Percentiles rank a stretch among this genome's conserved stretches.
phyloP scores from a whole-genome alignment of 2,113 vertebrate genomes.

The Ciconia stormi region DNA sequence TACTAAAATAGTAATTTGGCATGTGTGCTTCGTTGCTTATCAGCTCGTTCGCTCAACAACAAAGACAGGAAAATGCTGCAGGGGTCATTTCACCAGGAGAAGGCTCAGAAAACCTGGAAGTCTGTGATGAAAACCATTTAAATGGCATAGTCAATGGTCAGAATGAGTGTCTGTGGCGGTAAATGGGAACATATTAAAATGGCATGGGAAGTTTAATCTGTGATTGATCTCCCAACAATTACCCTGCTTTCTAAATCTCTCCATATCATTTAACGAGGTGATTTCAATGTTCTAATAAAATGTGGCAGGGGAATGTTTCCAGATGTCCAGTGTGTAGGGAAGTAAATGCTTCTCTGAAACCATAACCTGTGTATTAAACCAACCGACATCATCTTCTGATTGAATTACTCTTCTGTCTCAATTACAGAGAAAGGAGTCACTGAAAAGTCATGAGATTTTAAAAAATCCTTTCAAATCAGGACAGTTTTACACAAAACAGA shows the following conservation, averaged over 20 bases:
- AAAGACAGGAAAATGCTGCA: background rate
- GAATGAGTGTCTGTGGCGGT: conserved; percentile 1
- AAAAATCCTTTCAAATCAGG: background rate
- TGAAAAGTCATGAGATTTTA: background rate
- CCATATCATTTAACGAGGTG: conserved; percentile 45
- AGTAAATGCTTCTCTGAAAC: conserved; percentile 15
- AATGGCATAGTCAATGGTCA: background rate
- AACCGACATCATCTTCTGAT: background rate
- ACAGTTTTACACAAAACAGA: background rate
- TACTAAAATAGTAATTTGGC: background rate
- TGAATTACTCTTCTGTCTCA: conserved; percentile 3
- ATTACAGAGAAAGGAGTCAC: background rate
- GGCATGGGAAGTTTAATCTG: background rate
- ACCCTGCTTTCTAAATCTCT: conserved; percentile 17
- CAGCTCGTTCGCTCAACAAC: background rate
- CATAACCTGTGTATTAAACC: background rate
- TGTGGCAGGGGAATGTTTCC: conserved; percentile 40
- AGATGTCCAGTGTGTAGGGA: conserved; percentile 14
- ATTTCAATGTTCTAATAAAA: conserved; percentile 65
- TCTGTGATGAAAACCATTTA: conserved; percentile 23
- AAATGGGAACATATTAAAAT: conserved; percentile 42
- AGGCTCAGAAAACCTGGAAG: conserved; percentile 24
- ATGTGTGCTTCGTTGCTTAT: background rate
- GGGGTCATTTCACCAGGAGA: background rate
- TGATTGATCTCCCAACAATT: conserved; percentile 43